Percentiles rank a stretch among this genome's conserved stretches.
Evolutionary conservation across 2,113 vertebrate genomes (phyloP).

Genomic region (Pachyramphus minor): DNA sequence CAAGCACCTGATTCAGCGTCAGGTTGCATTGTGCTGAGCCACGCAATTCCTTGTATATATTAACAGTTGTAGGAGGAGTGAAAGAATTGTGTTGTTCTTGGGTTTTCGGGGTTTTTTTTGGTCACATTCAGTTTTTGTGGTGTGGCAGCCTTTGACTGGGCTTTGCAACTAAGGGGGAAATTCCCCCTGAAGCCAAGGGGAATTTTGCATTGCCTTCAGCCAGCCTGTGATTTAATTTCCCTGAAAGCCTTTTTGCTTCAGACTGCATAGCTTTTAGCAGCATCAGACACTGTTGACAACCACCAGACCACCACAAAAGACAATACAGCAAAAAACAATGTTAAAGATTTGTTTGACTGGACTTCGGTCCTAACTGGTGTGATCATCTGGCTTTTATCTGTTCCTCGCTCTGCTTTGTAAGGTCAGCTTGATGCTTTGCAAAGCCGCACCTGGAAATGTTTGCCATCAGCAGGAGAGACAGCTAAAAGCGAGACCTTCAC

Average conservation of each 20-base stretch:
- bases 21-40: neutral
- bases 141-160: neutral
- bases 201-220: neutral
- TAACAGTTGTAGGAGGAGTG: neutral
- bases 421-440: neutral
- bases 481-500: neutral
- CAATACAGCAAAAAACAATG: accelerated
- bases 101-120: neutral
- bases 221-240: neutral
- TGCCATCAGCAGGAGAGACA: neutral
- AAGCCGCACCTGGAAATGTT: neutral
- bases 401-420: neutral
- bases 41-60: neutral
- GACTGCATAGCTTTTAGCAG: neutral
- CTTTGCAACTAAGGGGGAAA: neutral
- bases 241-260: neutral
- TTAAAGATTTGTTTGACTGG: neutral
- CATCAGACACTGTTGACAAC: neutral
- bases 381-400: neutral
- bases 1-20: neutral
- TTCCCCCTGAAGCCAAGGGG: neutral
- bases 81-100: neutral
- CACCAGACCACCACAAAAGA: neutral
- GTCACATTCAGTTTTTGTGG: neutral
- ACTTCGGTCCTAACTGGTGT: neutral